phyloP scores from a whole-genome alignment of 1,140 invertebrate species.

The Mamestra configurata region DNA sequence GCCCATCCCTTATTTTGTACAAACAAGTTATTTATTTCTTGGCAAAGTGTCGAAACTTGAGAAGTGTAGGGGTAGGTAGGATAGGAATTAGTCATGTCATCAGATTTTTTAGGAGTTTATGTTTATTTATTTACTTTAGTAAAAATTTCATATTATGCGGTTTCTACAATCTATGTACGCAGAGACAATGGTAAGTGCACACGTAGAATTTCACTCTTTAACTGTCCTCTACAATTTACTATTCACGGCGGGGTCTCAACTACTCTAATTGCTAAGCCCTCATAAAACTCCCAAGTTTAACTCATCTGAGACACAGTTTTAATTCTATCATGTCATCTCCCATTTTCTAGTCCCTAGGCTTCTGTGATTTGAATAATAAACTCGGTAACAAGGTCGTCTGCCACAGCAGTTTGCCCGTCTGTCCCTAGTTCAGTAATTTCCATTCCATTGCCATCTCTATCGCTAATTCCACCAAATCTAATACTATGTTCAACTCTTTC shows the following conservation, averaged over 20 bases:
- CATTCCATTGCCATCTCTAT: constrained; percentile 37
- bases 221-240: constrained; percentile 10
- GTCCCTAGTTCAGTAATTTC: constrained; percentile 39
- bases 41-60: not conserved
- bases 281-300: constrained; percentile 14
- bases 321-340: constrained; percentile 49
- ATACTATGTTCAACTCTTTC: constrained; percentile 47
- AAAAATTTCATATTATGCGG: not conserved
- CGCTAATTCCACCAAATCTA: constrained; percentile 46
- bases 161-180: not conserved
- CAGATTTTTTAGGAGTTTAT: too few species aligned
- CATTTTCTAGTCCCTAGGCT: constrained; percentile 40
- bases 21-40: not conserved
- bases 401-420: constrained; percentile 25
- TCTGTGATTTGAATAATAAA: constrained; percentile 54
- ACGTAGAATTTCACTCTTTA: not conserved
- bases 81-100: too few species aligned
- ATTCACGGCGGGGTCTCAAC: constrained; percentile 29
- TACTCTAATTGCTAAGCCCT: constrained; percentile 25
- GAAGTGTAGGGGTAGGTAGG: too few species aligned
- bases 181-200: constrained; percentile 21
- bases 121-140: not conserved
- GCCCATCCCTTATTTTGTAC: not conserved
- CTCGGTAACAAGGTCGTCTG: constrained; percentile 6
- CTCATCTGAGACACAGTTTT: constrained; percentile 37